Percentiles rank a stretch among this genome's conserved stretches.
These are phyloP conservation scores for Alloplasta piceator DNA, from an alignment of 2,888 invertebrate species.

Conservation along the genomic window DNA sequence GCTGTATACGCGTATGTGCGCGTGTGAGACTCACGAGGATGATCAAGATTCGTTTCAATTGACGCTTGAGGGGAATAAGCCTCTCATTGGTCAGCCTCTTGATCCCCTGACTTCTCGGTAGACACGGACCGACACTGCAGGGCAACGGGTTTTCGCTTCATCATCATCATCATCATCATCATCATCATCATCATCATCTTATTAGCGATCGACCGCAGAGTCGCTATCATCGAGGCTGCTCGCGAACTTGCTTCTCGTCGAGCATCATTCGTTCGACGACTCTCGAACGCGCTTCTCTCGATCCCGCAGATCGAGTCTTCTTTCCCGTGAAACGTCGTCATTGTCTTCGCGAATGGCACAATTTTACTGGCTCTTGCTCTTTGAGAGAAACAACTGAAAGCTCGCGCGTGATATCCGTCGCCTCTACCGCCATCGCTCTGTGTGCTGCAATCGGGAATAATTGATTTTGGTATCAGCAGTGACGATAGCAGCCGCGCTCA, in stretches of 20 bases:
- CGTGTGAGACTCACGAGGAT: conserved; percentile 68
- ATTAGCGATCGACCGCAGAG: conserved; percentile 32
- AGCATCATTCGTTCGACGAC: conserved; percentile 51
- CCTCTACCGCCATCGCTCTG: conserved; percentile 1
- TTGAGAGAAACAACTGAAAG: conserved; percentile 71
- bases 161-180: too few relatives aligned
- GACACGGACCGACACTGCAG: conserved; percentile 53
- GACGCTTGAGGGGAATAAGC: conserved; percentile 72
- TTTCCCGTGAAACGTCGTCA: background rate
- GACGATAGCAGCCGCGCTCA: background rate
- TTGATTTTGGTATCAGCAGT: background rate
- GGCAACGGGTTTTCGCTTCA: conserved; percentile 39
- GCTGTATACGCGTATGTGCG: conserved; percentile 7
- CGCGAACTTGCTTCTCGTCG: conserved; percentile 17
- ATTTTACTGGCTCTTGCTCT: conserved; percentile 77
- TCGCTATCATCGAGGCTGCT: too few relatives aligned
- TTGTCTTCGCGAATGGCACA: conserved; percentile 75
- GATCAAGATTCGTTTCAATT: conserved; percentile 76
- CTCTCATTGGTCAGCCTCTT: conserved; percentile 79
- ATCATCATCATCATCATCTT: conserved; percentile 48
- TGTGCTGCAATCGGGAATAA: background rate
- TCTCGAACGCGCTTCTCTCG: conserved; percentile 32
- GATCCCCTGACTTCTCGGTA: conserved; percentile 73
- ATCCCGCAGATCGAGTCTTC: background rate
- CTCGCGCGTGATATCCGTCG: background rate